Percentiles rank a stretch among this genome's conserved stretches.
Evolutionary conservation across 2,888 invertebrate genomes (phyloP).

Genomic region (Drosophila dives): DNA sequence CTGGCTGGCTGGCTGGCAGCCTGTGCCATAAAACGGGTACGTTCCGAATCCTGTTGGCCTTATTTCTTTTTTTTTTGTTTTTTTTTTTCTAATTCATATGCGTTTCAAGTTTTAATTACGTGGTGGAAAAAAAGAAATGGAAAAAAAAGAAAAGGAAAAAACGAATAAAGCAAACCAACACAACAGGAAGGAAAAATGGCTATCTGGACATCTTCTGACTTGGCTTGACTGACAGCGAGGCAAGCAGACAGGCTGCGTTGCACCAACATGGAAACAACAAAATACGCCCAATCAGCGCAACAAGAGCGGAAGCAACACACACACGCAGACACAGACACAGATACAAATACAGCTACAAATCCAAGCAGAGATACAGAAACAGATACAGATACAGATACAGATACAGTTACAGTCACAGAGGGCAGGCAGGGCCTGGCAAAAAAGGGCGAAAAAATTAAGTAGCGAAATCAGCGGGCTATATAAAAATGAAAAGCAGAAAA

Average conservation of each 20-base stretch:
- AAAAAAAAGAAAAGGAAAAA: not conserved
- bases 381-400: slow-evolving; percentile 12
- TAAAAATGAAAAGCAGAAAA: slow-evolving; percentile 39
- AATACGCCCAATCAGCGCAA: slow-evolving; percentile 80
- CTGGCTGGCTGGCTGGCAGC: slow-evolving; percentile 25
- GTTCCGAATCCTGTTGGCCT: slow-evolving; percentile 66
- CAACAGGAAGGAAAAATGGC: slow-evolving; percentile 44
- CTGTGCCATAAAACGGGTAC: slow-evolving; percentile 62
- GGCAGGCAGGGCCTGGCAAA: slow-evolving; percentile 30
- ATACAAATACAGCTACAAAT: slow-evolving; percentile 19
- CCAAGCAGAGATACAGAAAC: slow-evolving; percentile 16
- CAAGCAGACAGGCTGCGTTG: slow-evolving; percentile 48
- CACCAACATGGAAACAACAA: slow-evolving; percentile 76
- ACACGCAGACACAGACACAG: slow-evolving; percentile 28
- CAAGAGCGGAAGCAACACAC: slow-evolving; percentile 64
- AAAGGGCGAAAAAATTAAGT: slow-evolving; percentile 72
- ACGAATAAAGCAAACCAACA: slow-evolving; percentile 9
- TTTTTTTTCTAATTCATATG: slow-evolving; percentile 82
- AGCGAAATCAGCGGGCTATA: slow-evolving; percentile 76
- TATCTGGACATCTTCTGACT: slow-evolving; percentile 52
- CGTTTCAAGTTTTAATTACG: slow-evolving; percentile 84
- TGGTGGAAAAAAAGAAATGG: slow-evolving; percentile 56
- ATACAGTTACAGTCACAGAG: slow-evolving; percentile 42
- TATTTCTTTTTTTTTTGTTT: slow-evolving; percentile 25
- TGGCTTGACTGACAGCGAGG: slow-evolving; percentile 71